A percentile compares a stretch with the other conserved stretches of the same genome.
Evolutionary conservation across 2,888 invertebrate species (phyloP).

Genomic region (Trisateles emortualis): DNA sequence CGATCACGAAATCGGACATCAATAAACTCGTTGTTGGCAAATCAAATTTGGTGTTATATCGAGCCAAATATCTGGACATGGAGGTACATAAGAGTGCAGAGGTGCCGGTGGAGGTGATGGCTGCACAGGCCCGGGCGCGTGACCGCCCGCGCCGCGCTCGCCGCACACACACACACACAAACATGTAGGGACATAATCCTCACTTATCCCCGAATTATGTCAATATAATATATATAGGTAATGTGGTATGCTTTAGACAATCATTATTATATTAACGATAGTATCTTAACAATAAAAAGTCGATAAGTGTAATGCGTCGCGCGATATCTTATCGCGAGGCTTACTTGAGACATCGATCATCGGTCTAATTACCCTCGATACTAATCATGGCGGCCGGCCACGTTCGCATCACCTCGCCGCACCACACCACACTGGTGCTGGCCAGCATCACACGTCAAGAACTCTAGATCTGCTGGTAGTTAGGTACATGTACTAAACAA

Average conservation of each 20-base stretch:
- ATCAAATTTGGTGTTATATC: background rate
- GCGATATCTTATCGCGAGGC: constrained; percentile 67
- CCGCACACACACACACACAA: constrained; percentile 1
- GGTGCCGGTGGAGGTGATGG: background rate
- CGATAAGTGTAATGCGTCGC: constrained; percentile 64
- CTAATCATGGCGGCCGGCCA: constrained; percentile 34
- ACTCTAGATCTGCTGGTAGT: background rate
- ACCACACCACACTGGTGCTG: too few relatives aligned
- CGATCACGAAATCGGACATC: background rate
- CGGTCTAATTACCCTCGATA: constrained; percentile 74
- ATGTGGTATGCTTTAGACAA: constrained; percentile 45
- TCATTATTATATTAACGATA: constrained; percentile 61
- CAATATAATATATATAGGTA: constrained; percentile 40
- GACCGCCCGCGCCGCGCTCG: background rate
- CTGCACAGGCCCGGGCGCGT: background rate
- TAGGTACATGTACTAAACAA: background rate
- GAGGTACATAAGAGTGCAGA: background rate
- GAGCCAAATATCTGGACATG: background rate
- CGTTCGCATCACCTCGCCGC: background rate
- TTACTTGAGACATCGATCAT: constrained; percentile 82
- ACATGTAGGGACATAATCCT: constrained; percentile 31
- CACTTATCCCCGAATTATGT: constrained; percentile 51
- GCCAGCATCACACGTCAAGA: background rate
- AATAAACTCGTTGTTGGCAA: background rate
- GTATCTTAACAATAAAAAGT: constrained; percentile 67